Conservation (phyloP, 2,888 invertebrate genomes). For the Macrosoma leucophasiata region DNA sequence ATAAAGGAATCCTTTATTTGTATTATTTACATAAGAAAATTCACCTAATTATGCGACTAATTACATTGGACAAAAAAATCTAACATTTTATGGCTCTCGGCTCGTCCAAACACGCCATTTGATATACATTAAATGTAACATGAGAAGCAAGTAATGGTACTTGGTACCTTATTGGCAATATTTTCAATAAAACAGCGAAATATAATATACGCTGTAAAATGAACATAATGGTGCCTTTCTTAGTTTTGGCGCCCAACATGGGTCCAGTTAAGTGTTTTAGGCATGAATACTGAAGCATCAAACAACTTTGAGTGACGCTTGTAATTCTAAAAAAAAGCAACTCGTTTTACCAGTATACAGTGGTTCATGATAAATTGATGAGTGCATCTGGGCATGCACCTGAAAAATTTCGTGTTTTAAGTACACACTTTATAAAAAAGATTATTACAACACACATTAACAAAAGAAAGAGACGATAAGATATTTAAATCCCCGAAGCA, state of each 20-base stretch:
- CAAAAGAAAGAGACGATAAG: too few species aligned
- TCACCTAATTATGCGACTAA: conserved; percentile 68
- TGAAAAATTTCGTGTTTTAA: too few species aligned
- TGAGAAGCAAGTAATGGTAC: too few species aligned
- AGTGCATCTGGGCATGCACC: too few species aligned
- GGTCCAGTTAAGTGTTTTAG: not conserved
- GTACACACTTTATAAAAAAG: too few species aligned
- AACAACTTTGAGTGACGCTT: too few species aligned
- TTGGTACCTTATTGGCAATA: too few species aligned
- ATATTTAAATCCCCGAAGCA: too few species aligned
- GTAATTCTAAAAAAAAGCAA: too few species aligned
- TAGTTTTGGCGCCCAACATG: conserved; percentile 2
- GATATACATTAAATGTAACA: conserved; percentile 9
- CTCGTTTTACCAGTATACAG: too few species aligned
- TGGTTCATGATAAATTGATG: too few species aligned
- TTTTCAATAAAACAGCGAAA: not conserved
- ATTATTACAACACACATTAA: too few species aligned
- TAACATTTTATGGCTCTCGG: conserved; percentile 44
- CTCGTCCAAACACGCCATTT: conserved; percentile 20
- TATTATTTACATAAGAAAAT: conserved; percentile 73
- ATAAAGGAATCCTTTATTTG: conserved; percentile 68
- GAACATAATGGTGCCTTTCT: not conserved
- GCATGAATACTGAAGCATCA: not conserved
- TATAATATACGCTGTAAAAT: conserved; percentile 1
- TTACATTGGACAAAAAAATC: conserved; percentile 70